Evolutionary conservation across 2,113 vertebrate genomes (phyloP).

Genomic region (Pseudolaguvia tuberculata): DNA sequence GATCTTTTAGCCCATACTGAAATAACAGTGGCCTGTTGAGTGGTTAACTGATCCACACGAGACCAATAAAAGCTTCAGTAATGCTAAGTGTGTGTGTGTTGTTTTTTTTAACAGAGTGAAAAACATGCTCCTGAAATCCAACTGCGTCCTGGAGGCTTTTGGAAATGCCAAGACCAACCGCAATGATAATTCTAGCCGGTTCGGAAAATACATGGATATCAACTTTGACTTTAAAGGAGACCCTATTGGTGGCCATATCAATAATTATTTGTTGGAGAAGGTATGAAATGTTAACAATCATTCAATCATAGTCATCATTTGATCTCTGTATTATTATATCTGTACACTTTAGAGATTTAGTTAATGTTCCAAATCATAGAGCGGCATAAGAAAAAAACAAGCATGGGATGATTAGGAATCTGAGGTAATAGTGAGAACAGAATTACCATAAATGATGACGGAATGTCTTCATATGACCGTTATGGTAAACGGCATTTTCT

Average conservation of each 20-base stretch:
- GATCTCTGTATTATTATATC: background rate
- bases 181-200: slow-evolving; percentile 97
- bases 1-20: slow-evolving; percentile 15
- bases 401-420: background rate
- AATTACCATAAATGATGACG: background rate
- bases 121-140: slow-evolving; percentile 96
- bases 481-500: too few species aligned
- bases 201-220: slow-evolving; percentile 99
- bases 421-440: background rate
- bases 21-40: background rate
- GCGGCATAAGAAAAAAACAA: background rate
- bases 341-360: background rate
- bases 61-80: slow-evolving; percentile 24
- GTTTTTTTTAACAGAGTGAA: slow-evolving; percentile 78
- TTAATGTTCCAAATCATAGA: background rate
- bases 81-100: slow-evolving; percentile 21
- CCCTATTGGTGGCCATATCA: slow-evolving; percentile 96
- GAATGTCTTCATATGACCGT: too few species aligned
- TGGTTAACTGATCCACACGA: slow-evolving; percentile 10
- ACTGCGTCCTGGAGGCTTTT: slow-evolving; percentile 95
- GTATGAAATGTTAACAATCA: slow-evolving; percentile 58
- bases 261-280: slow-evolving; percentile 96
- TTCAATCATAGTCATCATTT: background rate
- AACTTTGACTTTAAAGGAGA: slow-evolving; percentile 99
- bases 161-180: slow-evolving; percentile 98